Evolutionary conservation across 2,888 invertebrate genomes (phyloP).

Genomic region (Adineta ricciae): DNA sequence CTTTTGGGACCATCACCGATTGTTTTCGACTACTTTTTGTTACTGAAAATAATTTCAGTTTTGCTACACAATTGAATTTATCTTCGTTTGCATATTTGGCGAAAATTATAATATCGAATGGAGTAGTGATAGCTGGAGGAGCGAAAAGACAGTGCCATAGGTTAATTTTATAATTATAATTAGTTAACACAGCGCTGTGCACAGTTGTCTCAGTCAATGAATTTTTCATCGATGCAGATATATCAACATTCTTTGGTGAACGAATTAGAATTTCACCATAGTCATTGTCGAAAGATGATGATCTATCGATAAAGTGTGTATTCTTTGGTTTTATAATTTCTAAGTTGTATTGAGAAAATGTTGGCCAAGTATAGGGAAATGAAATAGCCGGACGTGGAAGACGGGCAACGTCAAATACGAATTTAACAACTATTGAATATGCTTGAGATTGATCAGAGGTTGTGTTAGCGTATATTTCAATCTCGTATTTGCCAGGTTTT

Average conservation of each 20-base stretch:
- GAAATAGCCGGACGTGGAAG: not conserved
- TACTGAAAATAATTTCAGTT: not conserved
- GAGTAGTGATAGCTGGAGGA: not conserved
- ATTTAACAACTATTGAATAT: not conserved
- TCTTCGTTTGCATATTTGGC: not conserved
- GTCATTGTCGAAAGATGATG: not conserved
- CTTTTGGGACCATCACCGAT: not conserved
- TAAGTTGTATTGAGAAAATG: not conserved
- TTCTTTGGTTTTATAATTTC: not conserved
- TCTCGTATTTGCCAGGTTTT: not conserved
- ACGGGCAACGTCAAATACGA: not conserved
- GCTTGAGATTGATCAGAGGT: not conserved
- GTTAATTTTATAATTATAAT: not conserved
- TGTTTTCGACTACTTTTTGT: not conserved
- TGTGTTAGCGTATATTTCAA: not conserved
- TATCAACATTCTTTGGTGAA: not conserved
- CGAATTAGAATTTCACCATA: not conserved
- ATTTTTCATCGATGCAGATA: not conserved
- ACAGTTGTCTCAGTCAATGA: not conserved
- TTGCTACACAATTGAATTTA: not conserved
- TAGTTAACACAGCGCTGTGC: not conserved
- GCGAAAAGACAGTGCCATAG: not conserved
- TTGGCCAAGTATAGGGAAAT: not conserved
- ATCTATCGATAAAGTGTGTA: not conserved
- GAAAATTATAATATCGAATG: not conserved